Evolutionary conservation across 2,797 vertebrate species (phyloP).

Genomic region (Gila robusta): DNA sequence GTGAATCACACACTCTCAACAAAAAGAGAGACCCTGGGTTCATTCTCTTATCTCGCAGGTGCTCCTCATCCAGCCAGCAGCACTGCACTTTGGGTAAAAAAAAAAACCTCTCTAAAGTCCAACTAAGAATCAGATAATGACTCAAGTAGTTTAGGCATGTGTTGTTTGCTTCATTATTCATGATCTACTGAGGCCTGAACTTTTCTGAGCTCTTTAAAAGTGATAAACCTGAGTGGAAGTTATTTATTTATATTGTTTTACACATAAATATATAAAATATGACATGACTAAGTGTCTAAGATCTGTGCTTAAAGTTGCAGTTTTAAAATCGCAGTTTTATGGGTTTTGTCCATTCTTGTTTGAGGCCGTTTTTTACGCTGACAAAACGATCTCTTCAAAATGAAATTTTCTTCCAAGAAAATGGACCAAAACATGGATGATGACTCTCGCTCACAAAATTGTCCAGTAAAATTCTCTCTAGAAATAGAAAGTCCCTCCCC

Average conservation of each 20-base stretch:
- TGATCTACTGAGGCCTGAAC: constrained; percentile 13
- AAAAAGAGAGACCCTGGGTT: constrained; percentile 48
- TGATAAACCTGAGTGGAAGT: neutral
- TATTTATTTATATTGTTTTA: neutral
- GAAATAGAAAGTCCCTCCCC: neutral
- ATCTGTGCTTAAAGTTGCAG: neutral
- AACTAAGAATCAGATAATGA: constrained; percentile 46
- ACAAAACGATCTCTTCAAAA: neutral
- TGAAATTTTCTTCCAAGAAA: neutral
- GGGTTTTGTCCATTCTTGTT: neutral
- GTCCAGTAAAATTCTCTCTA: neutral
- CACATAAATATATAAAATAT: neutral
- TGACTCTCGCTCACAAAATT: neutral
- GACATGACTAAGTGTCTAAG: neutral
- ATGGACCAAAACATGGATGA: neutral
- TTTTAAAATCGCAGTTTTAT: neutral
- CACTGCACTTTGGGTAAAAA: constrained; percentile 28
- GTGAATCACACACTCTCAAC: constrained; percentile 52
- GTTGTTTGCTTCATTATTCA: constrained; percentile 1
- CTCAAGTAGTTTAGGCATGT: neutral
- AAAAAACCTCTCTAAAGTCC: constrained; percentile 18
- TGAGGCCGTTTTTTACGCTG: neutral
- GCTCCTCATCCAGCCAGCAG: constrained; percentile 22
- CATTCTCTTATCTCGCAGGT: constrained; percentile 30
- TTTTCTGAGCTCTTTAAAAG: constrained; percentile 15